Evolutionary conservation across 2,888 invertebrate species (phyloP).

Genomic region (Tetrapedia diversipes): DNA sequence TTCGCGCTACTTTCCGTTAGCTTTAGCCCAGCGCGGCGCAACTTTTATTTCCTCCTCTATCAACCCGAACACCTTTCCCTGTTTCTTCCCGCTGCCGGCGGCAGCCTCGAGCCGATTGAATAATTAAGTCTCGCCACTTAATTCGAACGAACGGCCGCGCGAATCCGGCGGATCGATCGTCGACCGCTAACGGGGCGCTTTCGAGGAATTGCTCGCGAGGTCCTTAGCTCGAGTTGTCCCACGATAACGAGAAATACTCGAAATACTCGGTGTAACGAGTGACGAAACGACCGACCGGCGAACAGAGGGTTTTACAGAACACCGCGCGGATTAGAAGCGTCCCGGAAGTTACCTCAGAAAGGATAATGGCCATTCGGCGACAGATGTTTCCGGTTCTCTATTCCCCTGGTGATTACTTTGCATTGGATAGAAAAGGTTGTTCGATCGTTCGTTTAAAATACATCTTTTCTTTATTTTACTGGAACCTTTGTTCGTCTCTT

Average conservation of each 20-base stretch:
- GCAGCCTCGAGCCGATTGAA: conserved; percentile 46
- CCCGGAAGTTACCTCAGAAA: conserved; percentile 2
- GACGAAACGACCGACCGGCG: conserved; percentile 15
- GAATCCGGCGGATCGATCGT: conserved; percentile 49
- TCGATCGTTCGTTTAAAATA: not conserved
- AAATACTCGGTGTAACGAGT: conserved; percentile 42
- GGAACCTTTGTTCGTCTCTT: no score
- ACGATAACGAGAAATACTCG: conserved; percentile 57
- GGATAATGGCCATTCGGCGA: conserved; percentile 31
- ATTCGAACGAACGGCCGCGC: conserved; percentile 41
- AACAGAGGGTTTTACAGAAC: conserved; percentile 21
- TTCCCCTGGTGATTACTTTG: not conserved
- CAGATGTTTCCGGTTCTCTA: conserved; percentile 15
- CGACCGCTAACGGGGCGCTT: conserved; percentile 36
- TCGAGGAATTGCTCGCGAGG: conserved; percentile 27
- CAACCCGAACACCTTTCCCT: conserved; percentile 35
- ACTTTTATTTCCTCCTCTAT: conserved; percentile 48
- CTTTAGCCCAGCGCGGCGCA: not conserved
- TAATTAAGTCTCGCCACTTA: conserved; percentile 63
- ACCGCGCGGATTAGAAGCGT: conserved; percentile 33
- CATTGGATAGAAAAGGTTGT: not conserved
- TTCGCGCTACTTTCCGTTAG: not conserved
- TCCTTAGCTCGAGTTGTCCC: conserved; percentile 7
- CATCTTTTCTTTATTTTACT: no score
- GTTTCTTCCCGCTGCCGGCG: conserved; percentile 1